Evolutionary conservation across 2,888 invertebrate genomes (phyloP), one percentile per base, ranked within the genome.

Genomic region (Sialis lutaria): DNA sequence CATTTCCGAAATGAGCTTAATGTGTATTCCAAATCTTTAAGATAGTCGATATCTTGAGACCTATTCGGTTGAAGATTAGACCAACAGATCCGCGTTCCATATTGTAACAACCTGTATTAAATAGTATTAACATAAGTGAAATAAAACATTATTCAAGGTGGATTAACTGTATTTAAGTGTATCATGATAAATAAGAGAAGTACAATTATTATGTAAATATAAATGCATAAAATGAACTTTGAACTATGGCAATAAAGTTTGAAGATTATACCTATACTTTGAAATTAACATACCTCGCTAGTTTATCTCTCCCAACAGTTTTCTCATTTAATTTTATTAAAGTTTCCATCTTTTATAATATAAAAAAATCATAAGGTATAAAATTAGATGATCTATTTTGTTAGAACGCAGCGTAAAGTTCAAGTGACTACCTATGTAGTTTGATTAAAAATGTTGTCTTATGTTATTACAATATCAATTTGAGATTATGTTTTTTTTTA

Each of bases 1-100:
- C 91, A 71, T 75, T 89, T 89, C 59, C 91, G 73, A 57, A 89
- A 89, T 48, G 88, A 81, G 59, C 89, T 84, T 48, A 91, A 72
- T 49, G 85, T 79, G 55, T 78, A 79, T 64, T 91, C 91, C 44
- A 91, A 67, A 50, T 79, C 81, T 67, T 88, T 86, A 34, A 91
- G 72, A 56, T 79, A 75, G 54, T 82, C 79, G 8, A 84, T 74
- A 30, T 80, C 72, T 55, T 75, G 34, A 6, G 37, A 45, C 8
- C 12, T 74, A 34, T 55, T 70, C 56, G 75, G 71, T 60, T 82
- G 75, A 46, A 88, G 62, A 50, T 79, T 75, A 63, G 87, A 82
- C 87, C 89, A 89, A 51, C 84, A 62, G 33, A 87, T 71, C 51
- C 84, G 73, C 58, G 86, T 85, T 22, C 79, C 74, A 66, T 91